A percentile compares a stretch with the other conserved stretches of the same genome.
phyloP scores from a whole-genome alignment of 2,113 vertebrate species.

The Sceloporus undulatus region DNA sequence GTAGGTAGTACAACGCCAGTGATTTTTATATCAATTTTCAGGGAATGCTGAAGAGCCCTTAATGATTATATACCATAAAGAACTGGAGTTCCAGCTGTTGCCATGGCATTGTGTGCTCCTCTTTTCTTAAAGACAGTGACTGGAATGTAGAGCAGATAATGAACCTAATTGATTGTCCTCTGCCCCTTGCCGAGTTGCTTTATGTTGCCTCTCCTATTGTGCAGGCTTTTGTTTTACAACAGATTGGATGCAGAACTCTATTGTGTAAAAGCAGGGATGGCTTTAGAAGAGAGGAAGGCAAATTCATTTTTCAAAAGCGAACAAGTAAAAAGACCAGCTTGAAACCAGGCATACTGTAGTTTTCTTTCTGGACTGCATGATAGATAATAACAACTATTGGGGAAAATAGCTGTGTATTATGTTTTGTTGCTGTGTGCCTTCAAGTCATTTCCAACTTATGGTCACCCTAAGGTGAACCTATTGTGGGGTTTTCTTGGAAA shows the following conservation, averaged over 20 bases:
- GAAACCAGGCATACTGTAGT: slow-evolving; percentile 66
- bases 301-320: slow-evolving; percentile 60
- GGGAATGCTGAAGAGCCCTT: slow-evolving; percentile 76
- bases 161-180: slow-evolving; percentile 80
- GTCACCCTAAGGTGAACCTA: too few species aligned
- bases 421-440: too few species aligned
- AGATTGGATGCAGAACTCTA: slow-evolving; percentile 59
- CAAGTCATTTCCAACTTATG: too few species aligned
- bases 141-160: slow-evolving; percentile 82
- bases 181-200: slow-evolving; percentile 70
- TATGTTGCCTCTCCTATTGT: slow-evolving; percentile 70
- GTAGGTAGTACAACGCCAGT: slow-evolving; percentile 76
- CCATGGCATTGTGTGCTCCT: slow-evolving; percentile 79
- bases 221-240: slow-evolving; percentile 65
- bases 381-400: slow-evolving; percentile 57
- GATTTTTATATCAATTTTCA: slow-evolving; percentile 65
- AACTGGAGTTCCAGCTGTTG: slow-evolving; percentile 80
- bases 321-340: slow-evolving; percentile 61
- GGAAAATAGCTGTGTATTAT: slow-evolving; percentile 53
- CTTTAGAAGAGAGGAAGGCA: slow-evolving; percentile 63
- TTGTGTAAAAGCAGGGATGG: slow-evolving; percentile 59
- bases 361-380: slow-evolving; percentile 48
- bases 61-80: slow-evolving; percentile 81
- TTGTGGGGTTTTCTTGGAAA: too few species aligned
- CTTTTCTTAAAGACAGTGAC: slow-evolving; percentile 77